These are phyloP conservation scores for Stegana nigrithorax DNA, from an alignment of 2,888 invertebrate species.

Conservation along the genomic window DNA sequence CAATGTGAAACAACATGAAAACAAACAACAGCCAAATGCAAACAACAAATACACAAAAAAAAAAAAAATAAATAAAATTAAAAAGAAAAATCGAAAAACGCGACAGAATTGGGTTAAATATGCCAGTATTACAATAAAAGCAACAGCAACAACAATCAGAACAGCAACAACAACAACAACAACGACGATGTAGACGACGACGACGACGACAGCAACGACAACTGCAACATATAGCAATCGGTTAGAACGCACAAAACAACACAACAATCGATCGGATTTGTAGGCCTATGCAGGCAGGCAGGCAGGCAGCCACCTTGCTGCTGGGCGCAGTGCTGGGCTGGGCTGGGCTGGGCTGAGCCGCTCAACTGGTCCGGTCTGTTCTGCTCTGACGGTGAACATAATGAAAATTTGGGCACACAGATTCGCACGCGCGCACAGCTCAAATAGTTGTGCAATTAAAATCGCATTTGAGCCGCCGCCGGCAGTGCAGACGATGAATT, in stretches of 20 bases:
- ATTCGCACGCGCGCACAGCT: conserved; percentile 19
- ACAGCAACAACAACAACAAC: neutral
- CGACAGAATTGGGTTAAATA: conserved; percentile 62
- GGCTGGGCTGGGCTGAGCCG: conserved; percentile 14
- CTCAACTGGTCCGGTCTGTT: conserved; percentile 8
- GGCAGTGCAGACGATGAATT: neutral
- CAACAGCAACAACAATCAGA: neutral
- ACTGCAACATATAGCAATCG: conserved; percentile 20
- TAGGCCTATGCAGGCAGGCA: conserved; percentile 2
- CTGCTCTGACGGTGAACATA: too few relatives aligned
- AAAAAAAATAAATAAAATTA: neutral
- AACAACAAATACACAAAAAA: neutral
- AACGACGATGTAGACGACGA: neutral
- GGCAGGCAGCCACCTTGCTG: neutral
- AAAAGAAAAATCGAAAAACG: conserved; percentile 17
- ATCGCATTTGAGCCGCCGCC: conserved; percentile 39
- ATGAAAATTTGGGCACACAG: too few relatives aligned
- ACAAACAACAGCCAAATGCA: neutral
- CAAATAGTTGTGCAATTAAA: conserved; percentile 56
- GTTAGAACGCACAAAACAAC: conserved; percentile 35
- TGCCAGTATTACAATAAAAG: conserved; percentile 36
- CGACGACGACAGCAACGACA: conserved; percentile 7
- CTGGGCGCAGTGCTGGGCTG: conserved; percentile 3
- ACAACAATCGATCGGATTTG: neutral
- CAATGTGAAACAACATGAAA: neutral